phyloP scores from a whole-genome alignment of 2,888 invertebrate genomes.

The Rambutsinella grinnellia region DNA sequence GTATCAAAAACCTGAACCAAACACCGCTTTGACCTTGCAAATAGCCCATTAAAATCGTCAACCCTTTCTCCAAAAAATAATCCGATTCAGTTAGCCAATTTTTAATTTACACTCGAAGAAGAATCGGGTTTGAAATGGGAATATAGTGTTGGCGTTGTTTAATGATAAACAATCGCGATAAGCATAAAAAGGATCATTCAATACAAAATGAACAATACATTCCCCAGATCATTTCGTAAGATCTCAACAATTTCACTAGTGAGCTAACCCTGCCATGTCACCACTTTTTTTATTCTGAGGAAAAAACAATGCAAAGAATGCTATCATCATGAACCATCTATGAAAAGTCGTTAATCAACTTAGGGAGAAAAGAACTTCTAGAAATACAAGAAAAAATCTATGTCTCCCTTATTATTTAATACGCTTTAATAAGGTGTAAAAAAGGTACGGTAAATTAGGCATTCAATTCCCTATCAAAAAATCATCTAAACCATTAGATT shows the following conservation, averaged over 20 bases:
- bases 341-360: constrained; percentile 29
- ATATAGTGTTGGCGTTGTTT: neutral
- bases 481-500: too few relatives aligned
- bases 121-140: neutral
- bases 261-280: neutral
- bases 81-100: too few relatives aligned
- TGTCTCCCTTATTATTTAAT: constrained; percentile 11
- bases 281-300: neutral
- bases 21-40: too few relatives aligned
- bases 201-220: too few relatives aligned
- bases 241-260: neutral
- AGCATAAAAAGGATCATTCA: too few relatives aligned
- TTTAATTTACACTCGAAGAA: too few relatives aligned
- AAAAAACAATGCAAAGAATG: constrained; percentile 10
- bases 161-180: neutral
- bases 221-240: neutral
- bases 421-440: constrained; percentile 52
- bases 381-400: neutral
- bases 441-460: constrained; percentile 43
- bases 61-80: too few relatives aligned
- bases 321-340: constrained; percentile 2
- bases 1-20: too few relatives aligned
- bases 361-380: neutral
- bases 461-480: too few relatives aligned
- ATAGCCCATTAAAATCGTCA: too few relatives aligned